Percentiles rank a stretch among this genome's conserved stretches.
phyloP scores from a whole-genome alignment of 2,888 invertebrate genomes.

The Sminthurides aquaticus region DNA sequence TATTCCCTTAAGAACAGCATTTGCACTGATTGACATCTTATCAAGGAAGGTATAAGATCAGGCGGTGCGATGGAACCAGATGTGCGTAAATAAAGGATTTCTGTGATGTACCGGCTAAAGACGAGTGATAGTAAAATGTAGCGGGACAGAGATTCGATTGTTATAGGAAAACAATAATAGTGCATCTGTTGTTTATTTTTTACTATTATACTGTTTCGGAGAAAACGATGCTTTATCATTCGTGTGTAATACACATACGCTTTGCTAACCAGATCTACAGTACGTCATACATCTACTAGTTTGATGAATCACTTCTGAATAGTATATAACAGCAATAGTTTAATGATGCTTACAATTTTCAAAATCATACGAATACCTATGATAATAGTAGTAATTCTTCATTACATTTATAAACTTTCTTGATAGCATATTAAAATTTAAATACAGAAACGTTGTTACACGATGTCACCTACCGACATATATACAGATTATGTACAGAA shows the following conservation, averaged over 20 bases:
- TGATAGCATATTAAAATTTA: neutral
- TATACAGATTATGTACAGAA: neutral
- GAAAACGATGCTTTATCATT: neutral
- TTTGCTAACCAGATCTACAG: neutral
- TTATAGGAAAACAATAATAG: constrained; percentile 27
- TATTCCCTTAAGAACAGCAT: too few relatives aligned
- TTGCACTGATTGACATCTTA: too few relatives aligned
- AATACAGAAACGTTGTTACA: neutral
- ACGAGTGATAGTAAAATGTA: too few relatives aligned
- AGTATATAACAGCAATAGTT: neutral
- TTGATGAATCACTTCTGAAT: neutral
- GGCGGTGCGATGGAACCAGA: too few relatives aligned
- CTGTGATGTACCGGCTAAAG: too few relatives aligned
- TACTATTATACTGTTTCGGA: neutral
- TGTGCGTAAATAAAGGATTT: too few relatives aligned
- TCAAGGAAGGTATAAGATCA: too few relatives aligned
- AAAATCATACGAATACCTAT: neutral
- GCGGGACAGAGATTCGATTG: too few relatives aligned
- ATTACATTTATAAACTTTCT: neutral
- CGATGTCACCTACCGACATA: neutral
- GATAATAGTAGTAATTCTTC: neutral
- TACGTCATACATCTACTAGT: neutral
- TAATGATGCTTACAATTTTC: neutral
- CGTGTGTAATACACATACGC: neutral
- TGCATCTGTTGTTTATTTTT: constrained; percentile 28